Conservation (phyloP, 2,888 invertebrate species). For the Drosophila crucigera region DNA sequence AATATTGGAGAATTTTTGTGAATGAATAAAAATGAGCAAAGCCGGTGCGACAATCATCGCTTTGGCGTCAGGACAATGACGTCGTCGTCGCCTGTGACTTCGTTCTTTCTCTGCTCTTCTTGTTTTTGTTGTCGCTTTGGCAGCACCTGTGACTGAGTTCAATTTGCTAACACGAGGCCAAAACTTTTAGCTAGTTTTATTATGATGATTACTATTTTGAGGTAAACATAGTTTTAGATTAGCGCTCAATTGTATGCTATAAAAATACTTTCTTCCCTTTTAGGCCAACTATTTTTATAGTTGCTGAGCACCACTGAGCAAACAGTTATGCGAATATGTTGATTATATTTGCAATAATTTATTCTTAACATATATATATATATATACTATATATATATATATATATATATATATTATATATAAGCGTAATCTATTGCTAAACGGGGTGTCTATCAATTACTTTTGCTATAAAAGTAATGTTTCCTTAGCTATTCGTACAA, state of each 20-base stretch:
- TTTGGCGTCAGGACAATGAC: constrained; percentile 68
- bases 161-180: constrained; percentile 28
- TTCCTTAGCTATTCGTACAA: too few species aligned
- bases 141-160: constrained; percentile 68
- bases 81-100: constrained; percentile 55
- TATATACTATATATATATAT: background rate
- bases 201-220: constrained; percentile 60
- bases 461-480: too few species aligned
- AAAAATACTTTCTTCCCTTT: constrained; percentile 47
- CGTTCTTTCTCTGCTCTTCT: constrained; percentile 16
- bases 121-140: constrained; percentile 10
- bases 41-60: constrained; percentile 28
- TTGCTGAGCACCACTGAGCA: background rate
- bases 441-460: too few species aligned
- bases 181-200: constrained; percentile 49
- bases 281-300: constrained; percentile 14
- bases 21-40: constrained; percentile 59
- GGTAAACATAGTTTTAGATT: constrained; percentile 42
- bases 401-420: background rate
- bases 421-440: background rate
- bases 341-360: constrained; percentile 20
- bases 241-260: constrained; percentile 70
- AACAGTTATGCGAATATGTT: constrained; percentile 23
- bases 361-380: background rate
- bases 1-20: constrained; percentile 62